These are phyloP conservation scores for Pammene aurita DNA, from an alignment of 2,888 invertebrate species.

Conservation along the genomic window DNA sequence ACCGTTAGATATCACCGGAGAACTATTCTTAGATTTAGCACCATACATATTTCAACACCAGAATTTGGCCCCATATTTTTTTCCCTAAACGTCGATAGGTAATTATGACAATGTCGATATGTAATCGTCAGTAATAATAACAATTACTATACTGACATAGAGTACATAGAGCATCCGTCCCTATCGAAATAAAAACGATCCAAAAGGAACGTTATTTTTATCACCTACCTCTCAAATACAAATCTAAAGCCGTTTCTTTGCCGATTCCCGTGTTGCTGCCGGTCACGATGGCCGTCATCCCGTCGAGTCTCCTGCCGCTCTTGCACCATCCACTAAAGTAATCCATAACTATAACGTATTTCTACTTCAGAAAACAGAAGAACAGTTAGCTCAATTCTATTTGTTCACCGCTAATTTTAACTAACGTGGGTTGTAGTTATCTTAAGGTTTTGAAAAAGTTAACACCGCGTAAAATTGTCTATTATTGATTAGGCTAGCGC, in stretches of 20 bases:
- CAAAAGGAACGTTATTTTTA: not conserved
- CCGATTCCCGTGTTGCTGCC: conserved; percentile 90
- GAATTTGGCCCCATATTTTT: too few species aligned
- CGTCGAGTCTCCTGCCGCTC: conserved; percentile 78
- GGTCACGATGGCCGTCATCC: conserved; percentile 75
- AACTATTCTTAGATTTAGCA: too few species aligned
- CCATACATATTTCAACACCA: too few species aligned
- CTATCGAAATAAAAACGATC: too few species aligned
- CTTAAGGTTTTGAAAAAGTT: not conserved
- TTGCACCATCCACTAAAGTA: conserved; percentile 71
- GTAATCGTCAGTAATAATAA: too few species aligned
- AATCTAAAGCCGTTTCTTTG: conserved; percentile 85
- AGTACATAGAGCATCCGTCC: too few species aligned
- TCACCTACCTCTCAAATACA: conserved; percentile 70
- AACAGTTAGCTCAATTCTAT: too few species aligned
- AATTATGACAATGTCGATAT: too few species aligned
- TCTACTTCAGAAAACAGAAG: not conserved
- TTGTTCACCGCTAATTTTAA: too few species aligned
- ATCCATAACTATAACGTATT: conserved; percentile 55
- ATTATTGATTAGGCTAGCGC: not conserved
- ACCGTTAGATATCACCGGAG: too few species aligned
- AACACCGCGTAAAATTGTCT: not conserved
- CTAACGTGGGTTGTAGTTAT: not conserved
- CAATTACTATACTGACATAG: too few species aligned
- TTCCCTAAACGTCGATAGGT: too few species aligned